These are phyloP conservation scores for Phortica magna DNA, from an alignment of 2,888 invertebrate species.

Conservation along the genomic window DNA sequence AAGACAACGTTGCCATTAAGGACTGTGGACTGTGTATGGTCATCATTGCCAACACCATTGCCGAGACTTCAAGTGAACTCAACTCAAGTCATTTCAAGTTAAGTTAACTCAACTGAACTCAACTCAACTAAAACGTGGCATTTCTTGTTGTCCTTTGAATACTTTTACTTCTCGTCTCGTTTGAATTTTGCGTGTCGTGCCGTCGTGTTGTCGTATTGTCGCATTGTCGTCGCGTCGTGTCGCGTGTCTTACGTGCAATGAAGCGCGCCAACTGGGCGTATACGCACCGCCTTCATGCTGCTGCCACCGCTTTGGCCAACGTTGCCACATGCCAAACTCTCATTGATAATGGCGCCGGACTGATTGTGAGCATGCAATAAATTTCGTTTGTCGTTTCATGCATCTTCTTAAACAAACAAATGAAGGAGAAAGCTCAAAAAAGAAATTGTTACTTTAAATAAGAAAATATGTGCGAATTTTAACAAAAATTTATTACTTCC, in stretches of 20 bases:
- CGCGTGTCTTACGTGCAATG: conserved; percentile 31
- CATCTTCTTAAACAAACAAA: neutral
- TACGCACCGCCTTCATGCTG: conserved; percentile 28
- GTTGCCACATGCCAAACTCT: neutral
- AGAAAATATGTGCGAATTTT: neutral
- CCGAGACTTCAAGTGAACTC: neutral
- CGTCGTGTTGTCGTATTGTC: neutral
- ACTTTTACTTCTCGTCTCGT: neutral
- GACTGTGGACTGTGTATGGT: neutral
- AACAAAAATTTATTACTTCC: neutral
- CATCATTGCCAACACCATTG: neutral
- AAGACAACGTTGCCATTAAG: neutral
- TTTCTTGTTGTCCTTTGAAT: neutral
- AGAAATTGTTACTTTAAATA: neutral
- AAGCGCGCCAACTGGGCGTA: conserved; percentile 21
- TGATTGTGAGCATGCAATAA: conserved; percentile 18
- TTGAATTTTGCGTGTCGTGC: neutral
- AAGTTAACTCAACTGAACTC: neutral
- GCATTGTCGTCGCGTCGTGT: neutral
- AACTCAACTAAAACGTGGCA: neutral
- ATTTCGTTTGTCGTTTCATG: neutral
- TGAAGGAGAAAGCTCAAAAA: neutral
- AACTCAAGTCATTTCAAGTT: neutral
- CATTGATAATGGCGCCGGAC: conserved; percentile 29
- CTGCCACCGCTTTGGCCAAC: conserved; percentile 34